Evolutionary conservation across 2,888 invertebrate genomes (phyloP), one percentile per base, ranked within the genome.

Genomic region (Lepidocyrtoides sp.): DNA sequence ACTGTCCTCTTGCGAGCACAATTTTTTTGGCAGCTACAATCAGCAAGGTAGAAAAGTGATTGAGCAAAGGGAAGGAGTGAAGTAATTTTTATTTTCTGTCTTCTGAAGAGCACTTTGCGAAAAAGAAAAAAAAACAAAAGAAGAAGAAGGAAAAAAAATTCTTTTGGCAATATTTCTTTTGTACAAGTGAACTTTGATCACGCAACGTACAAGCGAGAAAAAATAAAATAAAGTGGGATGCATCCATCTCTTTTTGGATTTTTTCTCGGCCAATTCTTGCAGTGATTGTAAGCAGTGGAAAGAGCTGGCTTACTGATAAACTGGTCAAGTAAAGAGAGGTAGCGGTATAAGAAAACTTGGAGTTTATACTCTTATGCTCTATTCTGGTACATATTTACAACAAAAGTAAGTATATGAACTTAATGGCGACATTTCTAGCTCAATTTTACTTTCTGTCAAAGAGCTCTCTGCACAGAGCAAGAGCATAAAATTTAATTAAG

Each of bases 101-200:
- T n/a, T 60, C 41, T 8, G 3, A 5, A 75, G 12, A 48, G 48
- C 44, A 75, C 4, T 72, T 72, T 72, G 20, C 3, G 36, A 41
- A 69, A 2, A 10, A 36, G 32, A 32, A 36, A 72, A 54, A 77
- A 51, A 32, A 26, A 29, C 2, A n/a, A 23, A 75, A 23, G 12
- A 2, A 12, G 41, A 23, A 26, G 20, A 48, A 66, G 29, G n/a
- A 23, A 23, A 26, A 77, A 60, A 51, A n/a, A 82, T n/a, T 41
- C 17, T n/a, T 44, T 66, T 60, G 10, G 36, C 0, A 72, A 36
- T 20, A 72, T 82, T 89, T 72, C 44, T 51, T 81, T 60, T 36
- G 51, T 41, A 17, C 79, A 66, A 86, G 86, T 86, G 91, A 81
- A 81, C 72, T 91, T 85, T 91, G 77, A 91, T 82, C 69, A 85